These are phyloP conservation scores for Netelia virgata DNA, from an alignment of 2,888 invertebrate species.

Conservation along the genomic window DNA sequence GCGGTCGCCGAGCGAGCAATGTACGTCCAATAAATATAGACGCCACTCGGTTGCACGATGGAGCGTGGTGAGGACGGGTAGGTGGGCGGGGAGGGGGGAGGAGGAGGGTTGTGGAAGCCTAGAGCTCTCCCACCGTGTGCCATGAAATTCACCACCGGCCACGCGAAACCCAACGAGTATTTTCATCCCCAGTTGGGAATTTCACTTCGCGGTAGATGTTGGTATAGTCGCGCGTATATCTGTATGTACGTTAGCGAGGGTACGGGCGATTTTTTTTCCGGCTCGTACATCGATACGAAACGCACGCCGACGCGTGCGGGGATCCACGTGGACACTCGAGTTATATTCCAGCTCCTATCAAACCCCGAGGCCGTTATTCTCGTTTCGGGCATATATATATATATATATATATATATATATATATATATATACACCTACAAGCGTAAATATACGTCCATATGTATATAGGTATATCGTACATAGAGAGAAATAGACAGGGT, in stretches of 20 bases:
- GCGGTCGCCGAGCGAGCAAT: slow-evolving; percentile 67
- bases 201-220: slow-evolving; percentile 48
- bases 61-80: neutral
- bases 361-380: slow-evolving; percentile 45
- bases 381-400: slow-evolving; percentile 9
- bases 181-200: slow-evolving; percentile 69
- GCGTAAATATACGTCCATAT: neutral
- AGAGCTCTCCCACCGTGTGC: slow-evolving; percentile 50
- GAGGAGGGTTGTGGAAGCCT: slow-evolving; percentile 39
- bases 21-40: slow-evolving; percentile 72
- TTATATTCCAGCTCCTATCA: slow-evolving; percentile 49
- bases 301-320: neutral
- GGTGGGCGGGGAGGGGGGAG: slow-evolving; percentile 22
- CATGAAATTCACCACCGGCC: slow-evolving; percentile 65
- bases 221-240: slow-evolving; percentile 23
- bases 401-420: slow-evolving; percentile 11
- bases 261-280: slow-evolving; percentile 14
- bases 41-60: slow-evolving; percentile 66
- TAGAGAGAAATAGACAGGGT: neutral
- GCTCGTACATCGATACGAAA: slow-evolving; percentile 37
- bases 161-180: slow-evolving; percentile 63
- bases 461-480: slow-evolving; percentile 9
- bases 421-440: neutral
- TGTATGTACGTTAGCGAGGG: neutral
- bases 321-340: slow-evolving; percentile 51